phyloP scores from a whole-genome alignment of 2,113 vertebrate species.

The Psammodynastes pulverulentus region DNA sequence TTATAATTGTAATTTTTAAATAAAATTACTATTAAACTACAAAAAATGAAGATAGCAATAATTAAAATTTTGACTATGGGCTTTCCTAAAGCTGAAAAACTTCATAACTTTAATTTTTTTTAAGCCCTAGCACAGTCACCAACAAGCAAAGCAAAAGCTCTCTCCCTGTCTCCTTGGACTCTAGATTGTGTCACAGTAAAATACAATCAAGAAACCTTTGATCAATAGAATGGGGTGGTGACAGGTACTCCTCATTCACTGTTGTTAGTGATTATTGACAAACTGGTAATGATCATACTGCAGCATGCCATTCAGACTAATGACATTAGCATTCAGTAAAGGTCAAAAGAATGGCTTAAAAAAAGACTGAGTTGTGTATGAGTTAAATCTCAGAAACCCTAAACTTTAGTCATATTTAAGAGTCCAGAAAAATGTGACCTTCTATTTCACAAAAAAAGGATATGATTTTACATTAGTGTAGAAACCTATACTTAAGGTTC shows the following conservation, averaged over 20 bases:
- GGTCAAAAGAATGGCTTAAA: constrained; percentile 73
- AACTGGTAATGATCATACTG: constrained; percentile 75
- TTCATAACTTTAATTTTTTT: not conserved
- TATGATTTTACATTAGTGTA: not conserved
- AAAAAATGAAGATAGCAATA: not conserved
- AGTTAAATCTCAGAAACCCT: constrained; percentile 6
- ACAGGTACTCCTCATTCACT: constrained; percentile 78
- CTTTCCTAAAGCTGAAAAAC: not conserved
- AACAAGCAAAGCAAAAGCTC: not conserved
- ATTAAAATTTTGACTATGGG: not conserved
- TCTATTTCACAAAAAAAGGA: not conserved
- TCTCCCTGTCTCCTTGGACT: constrained; percentile 31
- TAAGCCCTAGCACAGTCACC: not conserved
- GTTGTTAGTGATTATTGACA: constrained; percentile 85
- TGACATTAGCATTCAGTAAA: constrained; percentile 84
- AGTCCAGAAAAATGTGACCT: not conserved
- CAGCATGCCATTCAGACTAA: constrained; percentile 73
- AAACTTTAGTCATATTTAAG: not conserved
- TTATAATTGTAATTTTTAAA: not conserved
- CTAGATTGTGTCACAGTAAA: constrained; percentile 67
- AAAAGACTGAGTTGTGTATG: constrained; percentile 48
- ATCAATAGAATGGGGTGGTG: constrained; percentile 78
- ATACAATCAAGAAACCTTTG: constrained; percentile 77
- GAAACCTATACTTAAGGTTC: not conserved
- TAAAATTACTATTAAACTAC: not conserved